Base-by-base conservation (phyloP, 2,797 vertebrate species). In the Chiroxiphia lanceolata region DNA sequence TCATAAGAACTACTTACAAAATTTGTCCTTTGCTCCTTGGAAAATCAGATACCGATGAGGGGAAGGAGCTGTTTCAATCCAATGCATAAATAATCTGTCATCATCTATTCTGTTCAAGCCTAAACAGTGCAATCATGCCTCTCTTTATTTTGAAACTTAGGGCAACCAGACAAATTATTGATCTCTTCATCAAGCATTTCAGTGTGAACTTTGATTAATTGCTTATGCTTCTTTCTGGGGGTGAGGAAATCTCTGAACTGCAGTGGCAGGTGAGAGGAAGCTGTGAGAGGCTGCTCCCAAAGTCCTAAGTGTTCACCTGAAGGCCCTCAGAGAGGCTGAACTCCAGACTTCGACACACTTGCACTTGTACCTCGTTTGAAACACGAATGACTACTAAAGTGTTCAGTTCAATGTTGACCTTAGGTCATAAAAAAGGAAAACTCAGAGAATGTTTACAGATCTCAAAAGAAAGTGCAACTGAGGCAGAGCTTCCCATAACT, bases 111-210 rank as follows among this genome's bases (percentile, higher is more conserved):
- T 88, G 91, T 91, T 95, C 95, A 63, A 95, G 75, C 14, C 54
- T 75, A 80, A 77, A 63, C 3, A 61, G 56, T 74, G n/a, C 25
- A 69, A 94, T 27, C 29, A 42, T 51, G 42, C 17, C 21, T 19
- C 53, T 82, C 16, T 83, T 89, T 76, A 63, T 74, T 93, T 85
- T 88, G 40, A 94, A 48, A 13, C 78, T 92, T 83, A 64, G 65
- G 69, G 79, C 85, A 94, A 64, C 14, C 51, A 76, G 60, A 94
- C 56, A 89, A 45, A 56, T 60, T 77, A 95, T 60, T 78, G 89
- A 95, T 95, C 76, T 92, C 79, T 72, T 78, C 78, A 94, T 97
- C 68, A 94, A 87, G 64, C 76, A 86, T 51, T 79, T 92, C 85
- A 63, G 38, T 56, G 95, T 87, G 75, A 89, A 60, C 71, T 84